These are phyloP conservation scores for Sylvilagus floridanus DNA, from an alignment of 2,797 vertebrate genomes.

Conservation along the genomic window DNA sequence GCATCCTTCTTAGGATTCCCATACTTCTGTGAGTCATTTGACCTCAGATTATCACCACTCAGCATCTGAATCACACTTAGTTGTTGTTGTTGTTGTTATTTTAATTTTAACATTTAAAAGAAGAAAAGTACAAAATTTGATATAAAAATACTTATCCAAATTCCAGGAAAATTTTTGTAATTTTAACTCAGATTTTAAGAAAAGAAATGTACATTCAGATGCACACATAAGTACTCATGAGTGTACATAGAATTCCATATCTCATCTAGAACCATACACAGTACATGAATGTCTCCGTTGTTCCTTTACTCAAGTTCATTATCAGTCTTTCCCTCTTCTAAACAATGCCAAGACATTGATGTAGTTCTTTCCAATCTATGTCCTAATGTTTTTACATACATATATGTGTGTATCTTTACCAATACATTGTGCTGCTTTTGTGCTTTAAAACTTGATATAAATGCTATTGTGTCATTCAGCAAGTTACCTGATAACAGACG, in stretches of 20 bases:
- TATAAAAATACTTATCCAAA: background rate
- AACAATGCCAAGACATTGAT: background rate
- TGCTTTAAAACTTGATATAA: background rate
- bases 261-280: background rate
- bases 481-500: background rate
- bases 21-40: background rate
- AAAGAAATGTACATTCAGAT: background rate
- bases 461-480: background rate
- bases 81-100: too few species aligned
- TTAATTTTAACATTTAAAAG: background rate
- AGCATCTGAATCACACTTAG: background rate
- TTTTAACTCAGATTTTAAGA: background rate
- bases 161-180: background rate
- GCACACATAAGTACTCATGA: background rate
- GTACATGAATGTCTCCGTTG: background rate
- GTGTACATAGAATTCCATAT: background rate
- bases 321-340: background rate
- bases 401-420: background rate
- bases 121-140: background rate
- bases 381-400: background rate
- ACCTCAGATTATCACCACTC: background rate
- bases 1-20: background rate
- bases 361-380: background rate
- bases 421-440: background rate
- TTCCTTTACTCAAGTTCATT: background rate